phyloP scores from a whole-genome alignment of 2,113 vertebrate genomes.

The Daboia siamensis region DNA sequence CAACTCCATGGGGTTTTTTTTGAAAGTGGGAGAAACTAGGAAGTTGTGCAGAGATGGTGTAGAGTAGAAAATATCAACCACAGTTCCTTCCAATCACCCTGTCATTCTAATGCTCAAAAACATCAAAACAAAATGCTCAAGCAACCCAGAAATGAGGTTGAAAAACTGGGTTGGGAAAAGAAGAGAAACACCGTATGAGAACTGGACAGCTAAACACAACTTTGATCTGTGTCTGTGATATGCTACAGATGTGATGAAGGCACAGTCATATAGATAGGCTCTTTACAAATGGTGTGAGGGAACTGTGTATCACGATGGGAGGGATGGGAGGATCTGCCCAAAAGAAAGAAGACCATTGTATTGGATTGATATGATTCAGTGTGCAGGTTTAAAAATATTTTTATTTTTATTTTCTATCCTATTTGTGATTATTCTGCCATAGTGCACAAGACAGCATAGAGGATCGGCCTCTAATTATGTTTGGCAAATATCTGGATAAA shows the following conservation, averaged over 20 bases:
- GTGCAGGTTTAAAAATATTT: neutral
- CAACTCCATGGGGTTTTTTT: neutral
- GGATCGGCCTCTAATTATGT: neutral
- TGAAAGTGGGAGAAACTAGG: neutral
- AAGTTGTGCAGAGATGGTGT: neutral
- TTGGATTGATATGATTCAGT: neutral
- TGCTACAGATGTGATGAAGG: neutral
- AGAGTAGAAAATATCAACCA: neutral
- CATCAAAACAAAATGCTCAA: neutral
- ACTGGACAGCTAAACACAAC: neutral
- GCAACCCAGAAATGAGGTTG: neutral
- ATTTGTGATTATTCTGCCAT: neutral
- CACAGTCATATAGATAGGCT: neutral
- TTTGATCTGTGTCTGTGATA: neutral
- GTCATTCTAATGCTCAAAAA: neutral
- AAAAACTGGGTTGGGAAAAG: neutral
- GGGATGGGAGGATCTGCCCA: neutral
- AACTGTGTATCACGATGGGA: neutral
- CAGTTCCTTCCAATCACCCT: neutral
- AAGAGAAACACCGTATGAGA: neutral
- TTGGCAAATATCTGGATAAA: neutral
- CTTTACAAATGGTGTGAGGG: neutral
- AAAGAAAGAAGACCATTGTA: neutral
- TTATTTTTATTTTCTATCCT: neutral
- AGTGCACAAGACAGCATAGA: neutral